phyloP scores from a whole-genome alignment of 2,888 invertebrate genomes.

The Parelbella ahira region DNA sequence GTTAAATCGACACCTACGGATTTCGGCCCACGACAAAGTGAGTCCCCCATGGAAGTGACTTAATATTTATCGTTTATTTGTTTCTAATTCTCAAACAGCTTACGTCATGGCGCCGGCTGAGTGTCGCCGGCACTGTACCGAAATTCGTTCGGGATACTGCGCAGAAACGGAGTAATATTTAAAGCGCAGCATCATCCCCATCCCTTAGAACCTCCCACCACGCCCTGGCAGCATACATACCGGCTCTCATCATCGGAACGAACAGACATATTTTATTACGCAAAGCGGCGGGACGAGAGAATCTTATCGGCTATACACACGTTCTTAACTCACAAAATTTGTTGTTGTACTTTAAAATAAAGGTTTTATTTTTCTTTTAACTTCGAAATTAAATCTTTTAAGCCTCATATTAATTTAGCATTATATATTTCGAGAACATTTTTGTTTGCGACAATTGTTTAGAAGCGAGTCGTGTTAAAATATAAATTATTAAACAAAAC shows the following conservation, averaged over 20 bases:
- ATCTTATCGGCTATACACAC: background rate
- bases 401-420: too few species aligned
- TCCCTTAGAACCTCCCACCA: conserved; percentile 33
- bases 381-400: too few species aligned
- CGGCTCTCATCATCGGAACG: conserved; percentile 15
- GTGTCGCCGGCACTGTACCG: conserved; percentile 39
- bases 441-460: too few species aligned
- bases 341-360: too few species aligned
- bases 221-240: conserved; percentile 39
- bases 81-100: conserved; percentile 34
- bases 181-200: conserved; percentile 42
- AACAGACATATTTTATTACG: conserved; percentile 21
- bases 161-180: conserved; percentile 34
- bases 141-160: conserved; percentile 43
- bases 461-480: too few species aligned
- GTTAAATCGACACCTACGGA: conserved; percentile 1
- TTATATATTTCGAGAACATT: too few species aligned
- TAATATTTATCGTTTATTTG: conserved; percentile 29
- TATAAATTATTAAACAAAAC: too few species aligned
- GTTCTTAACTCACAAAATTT: conserved; percentile 19
- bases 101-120: conserved; percentile 44
- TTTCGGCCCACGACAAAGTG: background rate
- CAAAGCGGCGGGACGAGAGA: background rate
- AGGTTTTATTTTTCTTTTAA: conserved; percentile 10
- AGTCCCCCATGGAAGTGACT: conserved; percentile 7